Conservation (phyloP, 2,113 vertebrate species). For the Echinops telfairi region DNA sequence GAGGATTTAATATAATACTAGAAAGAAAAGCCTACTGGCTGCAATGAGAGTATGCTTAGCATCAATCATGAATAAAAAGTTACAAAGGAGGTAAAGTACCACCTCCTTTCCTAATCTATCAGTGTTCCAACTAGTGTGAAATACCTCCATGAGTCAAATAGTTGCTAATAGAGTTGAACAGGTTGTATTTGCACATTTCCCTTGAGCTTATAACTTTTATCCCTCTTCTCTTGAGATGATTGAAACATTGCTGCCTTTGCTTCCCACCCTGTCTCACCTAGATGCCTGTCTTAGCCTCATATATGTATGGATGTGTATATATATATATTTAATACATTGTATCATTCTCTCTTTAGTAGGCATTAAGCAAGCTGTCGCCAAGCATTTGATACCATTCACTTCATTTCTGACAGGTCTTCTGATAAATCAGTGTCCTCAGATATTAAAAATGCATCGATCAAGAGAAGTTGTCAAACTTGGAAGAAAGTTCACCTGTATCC, state of each 20-base stretch:
- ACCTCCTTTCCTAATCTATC: neutral
- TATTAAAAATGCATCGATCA: conserved; percentile 57
- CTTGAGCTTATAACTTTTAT: neutral
- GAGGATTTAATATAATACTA: neutral
- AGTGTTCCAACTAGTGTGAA: conserved; percentile 12
- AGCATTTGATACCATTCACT: conserved; percentile 18
- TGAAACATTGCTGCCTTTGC: neutral
- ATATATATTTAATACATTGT: neutral
- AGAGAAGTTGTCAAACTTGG: conserved; percentile 48
- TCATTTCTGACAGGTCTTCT: conserved; percentile 23
- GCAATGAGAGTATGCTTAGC: neutral
- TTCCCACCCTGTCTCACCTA: neutral
- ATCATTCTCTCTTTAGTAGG: conserved; percentile 29
- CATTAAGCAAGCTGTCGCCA: neutral
- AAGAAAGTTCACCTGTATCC: conserved; percentile 35
- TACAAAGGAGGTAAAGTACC: neutral
- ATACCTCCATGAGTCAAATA: neutral
- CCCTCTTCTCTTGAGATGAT: conserved; percentile 52
- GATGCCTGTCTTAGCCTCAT: conserved; percentile 1
- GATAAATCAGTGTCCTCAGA: conserved; percentile 40
- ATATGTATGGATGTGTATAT: no score
- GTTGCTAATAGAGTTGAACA: conserved; percentile 47
- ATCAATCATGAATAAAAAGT: neutral
- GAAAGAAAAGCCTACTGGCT: neutral
- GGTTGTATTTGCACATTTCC: neutral